phyloP scores from a whole-genome alignment of 2,797 vertebrate genomes.

The Cottoperca gobio region DNA sequence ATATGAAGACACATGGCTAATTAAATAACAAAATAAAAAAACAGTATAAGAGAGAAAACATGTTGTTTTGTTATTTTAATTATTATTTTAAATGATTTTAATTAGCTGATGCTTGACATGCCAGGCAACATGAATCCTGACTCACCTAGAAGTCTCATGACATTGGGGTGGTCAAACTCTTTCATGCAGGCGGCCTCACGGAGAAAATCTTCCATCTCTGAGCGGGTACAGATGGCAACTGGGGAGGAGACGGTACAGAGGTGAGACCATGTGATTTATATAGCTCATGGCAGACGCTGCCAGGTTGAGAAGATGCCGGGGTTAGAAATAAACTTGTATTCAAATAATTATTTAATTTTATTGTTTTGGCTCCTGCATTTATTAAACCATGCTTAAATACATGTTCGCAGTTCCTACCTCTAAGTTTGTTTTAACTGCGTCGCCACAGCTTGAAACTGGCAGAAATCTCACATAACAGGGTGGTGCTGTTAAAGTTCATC shows the following conservation, averaged over 20 bases:
- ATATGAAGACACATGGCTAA: neutral
- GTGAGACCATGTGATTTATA: neutral
- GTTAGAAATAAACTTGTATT: conserved; percentile 21
- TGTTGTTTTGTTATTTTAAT: too few species aligned
- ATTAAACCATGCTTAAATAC: conserved; percentile 16
- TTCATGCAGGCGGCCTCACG: conserved; percentile 95
- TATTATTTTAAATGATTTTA: neutral
- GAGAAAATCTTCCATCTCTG: conserved; percentile 94
- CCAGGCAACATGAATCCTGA: neutral
- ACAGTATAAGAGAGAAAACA: too few species aligned
- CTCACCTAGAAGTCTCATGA: conserved; percentile 92
- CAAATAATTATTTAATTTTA: too few species aligned
- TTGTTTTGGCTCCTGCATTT: neutral
- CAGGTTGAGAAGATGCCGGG: neutral
- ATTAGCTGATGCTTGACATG: too few species aligned
- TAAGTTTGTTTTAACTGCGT: conserved; percentile 1
- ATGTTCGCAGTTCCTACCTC: neutral
- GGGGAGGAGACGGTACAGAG: conserved; percentile 20
- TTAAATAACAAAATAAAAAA: too few species aligned
- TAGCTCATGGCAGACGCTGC: neutral
- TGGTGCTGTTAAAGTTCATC: conserved; percentile 1
- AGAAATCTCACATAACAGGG: neutral
- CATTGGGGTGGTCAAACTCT: conserved; percentile 93
- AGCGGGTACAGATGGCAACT: conserved; percentile 94
- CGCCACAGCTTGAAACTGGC: neutral